Percentiles rank a stretch among this genome's conserved stretches.
phyloP scores from a whole-genome alignment of 2,797 vertebrate genomes.

The Vespertilio murinus region DNA sequence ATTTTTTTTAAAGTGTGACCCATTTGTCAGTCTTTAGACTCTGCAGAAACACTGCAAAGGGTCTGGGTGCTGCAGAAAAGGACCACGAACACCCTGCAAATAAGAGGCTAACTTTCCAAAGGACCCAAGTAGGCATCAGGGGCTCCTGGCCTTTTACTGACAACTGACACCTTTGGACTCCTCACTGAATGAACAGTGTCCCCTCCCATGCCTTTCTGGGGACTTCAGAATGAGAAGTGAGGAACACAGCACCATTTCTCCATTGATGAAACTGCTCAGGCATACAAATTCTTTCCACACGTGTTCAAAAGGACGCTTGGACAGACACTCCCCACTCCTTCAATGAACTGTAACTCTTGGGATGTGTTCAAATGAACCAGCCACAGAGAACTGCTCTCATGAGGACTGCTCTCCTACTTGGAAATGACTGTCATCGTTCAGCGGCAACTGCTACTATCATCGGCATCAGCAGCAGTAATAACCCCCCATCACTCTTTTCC shows the following conservation, averaged over 20 bases:
- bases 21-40: conserved; percentile 1
- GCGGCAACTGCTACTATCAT: not conserved
- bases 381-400: not conserved
- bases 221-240: not conserved
- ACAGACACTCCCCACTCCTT: not conserved
- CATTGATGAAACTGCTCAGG: not conserved
- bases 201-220: not conserved
- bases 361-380: not conserved
- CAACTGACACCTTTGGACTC: not conserved
- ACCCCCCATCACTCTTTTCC: not conserved
- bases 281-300: not conserved
- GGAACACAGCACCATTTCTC: not conserved
- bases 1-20: not conserved
- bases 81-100: not conserved
- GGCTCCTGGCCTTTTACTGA: not conserved
- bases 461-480: not conserved
- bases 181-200: not conserved
- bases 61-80: not conserved
- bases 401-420: not conserved
- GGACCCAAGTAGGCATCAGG: not conserved
- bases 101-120: not conserved
- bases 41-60: not conserved
- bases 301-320: not conserved
- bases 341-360: not conserved
- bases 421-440: not conserved